phyloP scores from a whole-genome alignment of 2,113 vertebrate species.

The Rynchops niger region DNA sequence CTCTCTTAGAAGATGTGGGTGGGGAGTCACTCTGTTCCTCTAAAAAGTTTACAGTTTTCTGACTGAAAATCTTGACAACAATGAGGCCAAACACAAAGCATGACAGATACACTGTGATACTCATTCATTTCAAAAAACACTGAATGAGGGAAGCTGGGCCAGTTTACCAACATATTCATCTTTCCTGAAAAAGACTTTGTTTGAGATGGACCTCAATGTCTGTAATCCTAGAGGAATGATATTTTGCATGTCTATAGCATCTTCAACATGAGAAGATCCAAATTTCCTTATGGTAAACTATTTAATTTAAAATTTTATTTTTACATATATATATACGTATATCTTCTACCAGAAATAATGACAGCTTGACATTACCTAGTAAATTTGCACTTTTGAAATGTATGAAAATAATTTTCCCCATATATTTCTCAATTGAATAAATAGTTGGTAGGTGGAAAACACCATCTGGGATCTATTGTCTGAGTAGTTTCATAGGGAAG shows the following conservation, averaged over 20 bases:
- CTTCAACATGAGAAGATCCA: neutral
- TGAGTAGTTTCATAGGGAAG: neutral
- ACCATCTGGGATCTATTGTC: neutral
- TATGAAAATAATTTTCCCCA: neutral
- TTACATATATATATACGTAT: neutral
- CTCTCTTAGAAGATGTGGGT: neutral
- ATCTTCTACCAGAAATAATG: neutral
- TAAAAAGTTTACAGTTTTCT: neutral
- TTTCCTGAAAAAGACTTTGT: neutral
- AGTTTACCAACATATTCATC: neutral
- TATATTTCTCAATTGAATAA: neutral
- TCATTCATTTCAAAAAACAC: neutral
- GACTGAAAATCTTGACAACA: neutral
- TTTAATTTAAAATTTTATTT: neutral
- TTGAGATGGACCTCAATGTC: neutral
- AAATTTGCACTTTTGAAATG: neutral
- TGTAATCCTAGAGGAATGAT: neutral
- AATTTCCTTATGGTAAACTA: neutral
- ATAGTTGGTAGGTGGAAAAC: neutral
- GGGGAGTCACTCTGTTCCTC: neutral
- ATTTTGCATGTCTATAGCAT: neutral
- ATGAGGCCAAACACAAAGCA: neutral
- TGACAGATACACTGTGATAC: neutral
- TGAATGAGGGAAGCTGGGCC: neutral
- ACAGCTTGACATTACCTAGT: neutral